Percentiles rank a stretch among this genome's conserved stretches.
phyloP scores from a whole-genome alignment of 2,113 vertebrate genomes.

The Tetrao urogallus region DNA sequence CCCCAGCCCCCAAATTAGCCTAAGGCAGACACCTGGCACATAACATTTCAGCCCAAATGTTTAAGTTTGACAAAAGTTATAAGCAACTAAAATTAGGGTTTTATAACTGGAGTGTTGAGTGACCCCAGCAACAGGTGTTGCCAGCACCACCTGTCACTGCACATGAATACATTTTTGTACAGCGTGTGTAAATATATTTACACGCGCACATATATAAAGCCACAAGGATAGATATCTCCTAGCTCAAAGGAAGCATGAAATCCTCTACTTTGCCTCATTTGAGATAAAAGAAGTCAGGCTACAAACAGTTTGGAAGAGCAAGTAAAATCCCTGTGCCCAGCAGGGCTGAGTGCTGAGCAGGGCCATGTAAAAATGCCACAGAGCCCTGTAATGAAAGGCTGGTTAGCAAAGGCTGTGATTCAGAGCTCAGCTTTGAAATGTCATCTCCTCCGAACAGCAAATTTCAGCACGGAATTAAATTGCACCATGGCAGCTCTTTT shows the following conservation, averaged over 20 bases:
- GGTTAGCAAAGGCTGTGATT: neutral
- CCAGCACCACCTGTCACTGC: slow-evolving; percentile 51
- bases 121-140: slow-evolving; percentile 63
- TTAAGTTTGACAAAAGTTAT: slow-evolving; percentile 69
- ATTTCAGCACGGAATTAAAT: neutral
- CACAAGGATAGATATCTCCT: neutral
- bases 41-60: slow-evolving; percentile 64
- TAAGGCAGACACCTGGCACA: slow-evolving; percentile 70
- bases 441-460: neutral
- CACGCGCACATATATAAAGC: neutral
- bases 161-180: slow-evolving; percentile 54
- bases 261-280: neutral
- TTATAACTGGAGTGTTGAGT: slow-evolving; percentile 61
- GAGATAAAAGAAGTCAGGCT: neutral
- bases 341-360: neutral
- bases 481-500: neutral
- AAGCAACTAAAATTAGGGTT: slow-evolving; percentile 66
- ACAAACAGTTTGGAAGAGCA: neutral
- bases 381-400: neutral
- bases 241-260: neutral
- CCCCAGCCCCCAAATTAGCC: slow-evolving; percentile 12
- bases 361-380: neutral
- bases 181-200: neutral
- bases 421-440: slow-evolving; percentile 15
- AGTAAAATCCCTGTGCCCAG: neutral